Percentiles rank a stretch among this genome's conserved stretches.
Evolutionary conservation across 2,888 invertebrate genomes (phyloP).

Genomic region (Myathropa florea): DNA sequence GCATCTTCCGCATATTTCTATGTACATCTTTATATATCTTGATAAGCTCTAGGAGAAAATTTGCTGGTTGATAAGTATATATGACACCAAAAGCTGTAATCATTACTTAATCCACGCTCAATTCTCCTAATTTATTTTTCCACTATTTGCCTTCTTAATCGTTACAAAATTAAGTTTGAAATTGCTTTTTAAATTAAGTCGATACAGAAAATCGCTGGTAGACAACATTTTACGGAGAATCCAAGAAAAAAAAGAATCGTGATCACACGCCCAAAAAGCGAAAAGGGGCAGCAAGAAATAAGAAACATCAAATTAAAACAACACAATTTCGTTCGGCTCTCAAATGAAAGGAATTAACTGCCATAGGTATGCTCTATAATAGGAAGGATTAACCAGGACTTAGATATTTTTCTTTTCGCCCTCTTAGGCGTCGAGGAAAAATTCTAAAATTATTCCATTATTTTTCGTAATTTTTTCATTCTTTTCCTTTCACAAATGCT

Average conservation of each 20-base stretch:
- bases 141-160: conserved; percentile 78
- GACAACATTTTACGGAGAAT: conserved; percentile 17
- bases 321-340: conserved; percentile 35
- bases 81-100: background rate
- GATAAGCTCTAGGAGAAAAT: too few species aligned
- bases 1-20: too few species aligned
- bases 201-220: conserved; percentile 61
- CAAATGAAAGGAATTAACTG: conserved; percentile 58
- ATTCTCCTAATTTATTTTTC: background rate
- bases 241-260: conserved; percentile 41
- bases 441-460: conserved; percentile 78
- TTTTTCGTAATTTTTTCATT: conserved; percentile 75
- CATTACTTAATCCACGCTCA: background rate
- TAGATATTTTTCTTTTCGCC: conserved; percentile 67
- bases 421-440: conserved; percentile 49
- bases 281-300: background rate
- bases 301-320: conserved; percentile 35
- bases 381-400: conserved; percentile 70
- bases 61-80: background rate
- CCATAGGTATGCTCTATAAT: conserved; percentile 57
- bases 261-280: conserved; percentile 14
- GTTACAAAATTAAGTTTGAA: conserved; percentile 79
- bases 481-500: conserved; percentile 59
- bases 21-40: too few species aligned
- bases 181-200: conserved; percentile 79